Conservation (phyloP, 2,888 invertebrate species). For the Drosophila neotestacea region DNA sequence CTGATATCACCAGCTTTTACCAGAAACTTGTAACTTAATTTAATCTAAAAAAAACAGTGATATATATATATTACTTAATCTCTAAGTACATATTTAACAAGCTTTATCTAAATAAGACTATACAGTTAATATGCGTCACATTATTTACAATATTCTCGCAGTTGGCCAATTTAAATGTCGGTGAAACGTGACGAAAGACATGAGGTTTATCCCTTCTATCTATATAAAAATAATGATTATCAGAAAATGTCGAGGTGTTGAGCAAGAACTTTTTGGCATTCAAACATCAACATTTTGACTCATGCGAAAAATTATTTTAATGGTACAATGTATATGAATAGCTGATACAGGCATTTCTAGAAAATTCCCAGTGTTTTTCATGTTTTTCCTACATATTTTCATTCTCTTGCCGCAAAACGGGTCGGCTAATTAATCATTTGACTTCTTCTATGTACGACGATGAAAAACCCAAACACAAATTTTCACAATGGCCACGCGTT, state of each 20-base stretch:
- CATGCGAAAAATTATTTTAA: conserved; percentile 18
- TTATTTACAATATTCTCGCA: conserved; percentile 13
- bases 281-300: conserved; percentile 13
- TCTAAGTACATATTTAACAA: conserved; percentile 2
- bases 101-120: conserved; percentile 7
- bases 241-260: conserved; percentile 37
- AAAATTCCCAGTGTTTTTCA: conserved; percentile 32
- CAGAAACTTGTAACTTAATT: too few species aligned
- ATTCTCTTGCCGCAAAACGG: conserved; percentile 17
- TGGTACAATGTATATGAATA: background rate
- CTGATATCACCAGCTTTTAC: too few species aligned
- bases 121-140: conserved; percentile 32
- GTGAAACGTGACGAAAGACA: conserved; percentile 41
- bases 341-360: conserved; percentile 32
- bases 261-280: conserved; percentile 47
- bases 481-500: conserved; percentile 46
- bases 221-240: conserved; percentile 22
- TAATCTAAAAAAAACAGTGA: too few species aligned
- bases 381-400: conserved; percentile 11
- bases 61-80: background rate
- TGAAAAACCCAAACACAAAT: conserved; percentile 36
- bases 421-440: conserved; percentile 63
- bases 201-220: conserved; percentile 23
- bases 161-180: conserved; percentile 18
- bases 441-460: conserved; percentile 26